phyloP scores from a whole-genome alignment of 1,140 invertebrate genomes.

The Sarcophaga bullata region DNA sequence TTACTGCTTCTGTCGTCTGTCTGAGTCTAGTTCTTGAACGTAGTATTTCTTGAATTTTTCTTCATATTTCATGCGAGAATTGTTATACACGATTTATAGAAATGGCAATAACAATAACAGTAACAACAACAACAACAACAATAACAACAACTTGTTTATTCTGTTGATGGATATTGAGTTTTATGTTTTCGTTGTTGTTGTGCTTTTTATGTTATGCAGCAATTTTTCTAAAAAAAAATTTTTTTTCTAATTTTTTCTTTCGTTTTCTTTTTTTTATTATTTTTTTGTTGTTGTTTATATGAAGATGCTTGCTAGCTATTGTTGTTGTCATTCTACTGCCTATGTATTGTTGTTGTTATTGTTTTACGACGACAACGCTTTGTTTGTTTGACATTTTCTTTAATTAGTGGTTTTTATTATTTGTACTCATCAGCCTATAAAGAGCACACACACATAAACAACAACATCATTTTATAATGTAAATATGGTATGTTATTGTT shows the following conservation, averaged over 20 bases:
- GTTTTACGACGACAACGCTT: constrained; percentile 5
- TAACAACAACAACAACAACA: not conserved
- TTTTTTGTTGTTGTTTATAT: not conserved
- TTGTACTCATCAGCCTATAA: no score
- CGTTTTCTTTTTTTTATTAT: not conserved
- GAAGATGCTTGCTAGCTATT: not conserved
- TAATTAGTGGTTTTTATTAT: not conserved
- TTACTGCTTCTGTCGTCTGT: no score
- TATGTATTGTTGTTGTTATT: not conserved
- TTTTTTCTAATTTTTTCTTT: no score
- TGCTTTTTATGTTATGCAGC: not conserved
- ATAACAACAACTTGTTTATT: constrained; percentile 15
- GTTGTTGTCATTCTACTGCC: not conserved
- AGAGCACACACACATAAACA: no score
- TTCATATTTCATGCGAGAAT: no score
- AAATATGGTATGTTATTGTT: no score
- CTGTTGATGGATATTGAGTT: constrained; percentile 21
- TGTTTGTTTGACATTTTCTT: constrained; percentile 21
- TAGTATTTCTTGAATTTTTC: no score
- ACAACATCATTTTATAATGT: no score
- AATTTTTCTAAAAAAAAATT: not conserved
- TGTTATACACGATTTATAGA: no score
- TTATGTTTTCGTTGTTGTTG: constrained; percentile 4
- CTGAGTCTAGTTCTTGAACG: no score
- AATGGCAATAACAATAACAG: no score